These are phyloP conservation scores for Stenodera caucasica DNA, from an alignment of 2,888 invertebrate species.

Conservation along the genomic window DNA sequence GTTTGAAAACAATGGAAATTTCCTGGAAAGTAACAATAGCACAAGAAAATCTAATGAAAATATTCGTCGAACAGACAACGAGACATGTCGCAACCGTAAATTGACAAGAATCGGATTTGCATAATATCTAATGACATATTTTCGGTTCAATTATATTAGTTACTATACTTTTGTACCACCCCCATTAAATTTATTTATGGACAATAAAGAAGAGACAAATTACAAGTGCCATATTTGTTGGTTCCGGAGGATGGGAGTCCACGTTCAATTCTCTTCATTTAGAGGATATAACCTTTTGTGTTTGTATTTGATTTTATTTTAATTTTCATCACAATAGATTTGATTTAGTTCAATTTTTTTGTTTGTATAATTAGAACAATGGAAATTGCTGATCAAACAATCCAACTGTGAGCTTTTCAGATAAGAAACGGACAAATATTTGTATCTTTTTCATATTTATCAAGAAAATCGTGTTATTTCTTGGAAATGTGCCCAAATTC, in stretches of 20 bases:
- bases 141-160: background rate
- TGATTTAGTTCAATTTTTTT: background rate
- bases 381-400: background rate
- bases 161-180: background rate
- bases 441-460: background rate
- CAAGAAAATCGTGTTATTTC: background rate
- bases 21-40: background rate
- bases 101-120: too few species aligned
- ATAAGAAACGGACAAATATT: background rate
- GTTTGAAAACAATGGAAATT: background rate
- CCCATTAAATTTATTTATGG: constrained; percentile 1
- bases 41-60: background rate
- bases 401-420: background rate
- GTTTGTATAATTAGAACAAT: background rate
- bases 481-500: constrained; percentile 1
- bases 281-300: background rate
- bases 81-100: too few species aligned
- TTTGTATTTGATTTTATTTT: background rate
- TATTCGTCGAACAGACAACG: background rate
- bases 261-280: constrained; percentile 1
- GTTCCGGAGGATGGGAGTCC: background rate
- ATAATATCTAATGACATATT: background rate
- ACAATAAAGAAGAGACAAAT: background rate
- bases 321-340: background rate
- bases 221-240: background rate